Base-by-base conservation (phyloP, 2,113 vertebrate genomes). In the Grammomys dolichurus region DNA sequence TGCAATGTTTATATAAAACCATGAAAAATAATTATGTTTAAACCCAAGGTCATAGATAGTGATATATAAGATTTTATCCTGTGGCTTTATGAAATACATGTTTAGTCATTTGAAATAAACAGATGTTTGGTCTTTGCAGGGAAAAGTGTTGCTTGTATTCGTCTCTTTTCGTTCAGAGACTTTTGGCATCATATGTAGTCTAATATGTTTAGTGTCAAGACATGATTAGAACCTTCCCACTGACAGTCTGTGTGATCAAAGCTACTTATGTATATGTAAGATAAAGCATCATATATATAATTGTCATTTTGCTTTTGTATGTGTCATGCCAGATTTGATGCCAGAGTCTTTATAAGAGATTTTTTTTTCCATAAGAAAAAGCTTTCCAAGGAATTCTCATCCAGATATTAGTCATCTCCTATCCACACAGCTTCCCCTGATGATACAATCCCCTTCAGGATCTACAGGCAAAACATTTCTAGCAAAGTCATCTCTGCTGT, bases 81-180 rank as follows among this genome's bases (percentile, higher is more conserved):
- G 22, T 60, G 90, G 65, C 48, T 94, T 93, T 80, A 93, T 89
- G 17, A 97, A 96, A 94, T 93, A n/a, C 33, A 76, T 67, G 16
- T 28, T 92, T 92, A 58, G 28, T 76, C 14, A 96, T 97, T 81
- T 76, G 90, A 93, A 93, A 86, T 92, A 86, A 90, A 36, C 90
- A 96, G 84, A 95, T 90, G 40, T 92, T 96, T 96, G 90, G 65
- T 72, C n/a, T 93, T 96, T 95, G 36, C 33, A 90, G 65, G 43
- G 87, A 31, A 46, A 82, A 89, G 43, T 13, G 20, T 43, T 92
- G 73, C 78, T 89, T 88, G 5, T 94, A 33, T 75, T 86, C 87
- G 92, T 94, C 36, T 95, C n/a, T 92, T 58, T 72, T 88, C 24
- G n/a, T 89, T 91, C 31, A 84, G 28, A 76, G 9, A 56, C 76